Percentiles rank a stretch among this genome's conserved stretches.
Conservation (phyloP, 2,797 vertebrate genomes). For the Oreochromis grahami region DNA sequence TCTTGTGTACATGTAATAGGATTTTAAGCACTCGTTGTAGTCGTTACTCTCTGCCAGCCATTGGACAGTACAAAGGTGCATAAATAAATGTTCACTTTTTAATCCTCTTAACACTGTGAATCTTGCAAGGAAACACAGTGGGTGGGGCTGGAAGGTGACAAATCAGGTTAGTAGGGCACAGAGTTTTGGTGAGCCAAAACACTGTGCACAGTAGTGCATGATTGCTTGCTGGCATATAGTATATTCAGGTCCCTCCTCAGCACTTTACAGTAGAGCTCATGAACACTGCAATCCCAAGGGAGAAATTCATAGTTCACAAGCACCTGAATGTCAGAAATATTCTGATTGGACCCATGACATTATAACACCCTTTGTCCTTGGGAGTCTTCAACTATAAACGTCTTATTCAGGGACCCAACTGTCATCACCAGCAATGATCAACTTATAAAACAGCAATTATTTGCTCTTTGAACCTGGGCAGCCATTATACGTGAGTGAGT, state of each 20-base stretch:
- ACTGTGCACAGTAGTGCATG: not conserved
- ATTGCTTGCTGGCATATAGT: not conserved
- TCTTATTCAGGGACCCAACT: not conserved
- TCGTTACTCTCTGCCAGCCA: rapidly evolving
- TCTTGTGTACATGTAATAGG: rapidly evolving
- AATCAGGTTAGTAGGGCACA: not conserved
- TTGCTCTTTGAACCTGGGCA: not conserved
- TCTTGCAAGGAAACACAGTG: no score
- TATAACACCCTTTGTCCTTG: not conserved
- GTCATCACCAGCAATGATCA: not conserved
- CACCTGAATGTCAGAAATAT: not conserved
- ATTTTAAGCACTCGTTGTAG: not conserved
- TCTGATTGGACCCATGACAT: rapidly evolving
- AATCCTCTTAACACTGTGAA: not conserved
- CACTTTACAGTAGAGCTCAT: not conserved
- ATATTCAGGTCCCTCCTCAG: not conserved
- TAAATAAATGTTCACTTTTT: not conserved
- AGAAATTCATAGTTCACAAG: not conserved
- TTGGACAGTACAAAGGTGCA: rapidly evolving
- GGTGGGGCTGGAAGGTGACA: not conserved
- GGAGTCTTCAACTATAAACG: not conserved
- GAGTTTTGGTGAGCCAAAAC: rapidly evolving
- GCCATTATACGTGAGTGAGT: not conserved
- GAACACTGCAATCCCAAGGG: not conserved
- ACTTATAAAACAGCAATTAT: not conserved